Evolutionary conservation across 2,113 vertebrate genomes (phyloP), one percentile per base, ranked within the genome.

Genomic region (Gopherus evgoodei): DNA sequence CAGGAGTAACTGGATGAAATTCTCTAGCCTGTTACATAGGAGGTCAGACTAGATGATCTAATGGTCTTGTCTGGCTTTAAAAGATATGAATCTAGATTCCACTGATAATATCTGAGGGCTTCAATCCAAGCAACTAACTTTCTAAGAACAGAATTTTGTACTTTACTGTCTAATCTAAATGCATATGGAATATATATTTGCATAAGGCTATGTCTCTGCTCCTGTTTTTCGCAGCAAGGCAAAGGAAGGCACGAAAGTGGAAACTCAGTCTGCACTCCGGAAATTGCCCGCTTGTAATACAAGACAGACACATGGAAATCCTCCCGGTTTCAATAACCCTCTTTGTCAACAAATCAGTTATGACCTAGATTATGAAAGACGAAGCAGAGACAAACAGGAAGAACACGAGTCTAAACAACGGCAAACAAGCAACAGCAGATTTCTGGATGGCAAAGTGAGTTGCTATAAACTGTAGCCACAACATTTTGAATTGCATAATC

Each of bases 241-340:
- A 56, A 96, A 97, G 52, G 76, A 92, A 76, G 89, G 49, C 0
- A 11, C 72, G 56, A 95, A 95, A 93, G 80, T 78, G 87, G 94
- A 97, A 96, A 84, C 54, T 91, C 93, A 90, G 81, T 35, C 1
- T 3, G 57, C 83, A 12, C 90, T 93, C 90, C 84, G 88, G 86
- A 95, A 93, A 85, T 89, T 94, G 62, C 47, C 81, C 65, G 86
- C n/a, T 11, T 52, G 5, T 96, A 96, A 98, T 88, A 90, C 76
- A 97, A 98, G 87, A 90, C 97, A 97, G 95, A 94, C 42, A 86
- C 0, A 0, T 96, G 96, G 97, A 97, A 98, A 94, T 31, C 53
- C 93, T 97, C 96, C 95, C 97, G 95, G 86, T 91, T 80, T 94
- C 96, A 79, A 95, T 96, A 96, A 89, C 81, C 88, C 93, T 94